Percentiles rank a stretch among this genome's conserved stretches.
These are phyloP conservation scores for Panthera leo DNA, from an alignment of 2,113 vertebrate genomes.

Conservation along the genomic window DNA sequence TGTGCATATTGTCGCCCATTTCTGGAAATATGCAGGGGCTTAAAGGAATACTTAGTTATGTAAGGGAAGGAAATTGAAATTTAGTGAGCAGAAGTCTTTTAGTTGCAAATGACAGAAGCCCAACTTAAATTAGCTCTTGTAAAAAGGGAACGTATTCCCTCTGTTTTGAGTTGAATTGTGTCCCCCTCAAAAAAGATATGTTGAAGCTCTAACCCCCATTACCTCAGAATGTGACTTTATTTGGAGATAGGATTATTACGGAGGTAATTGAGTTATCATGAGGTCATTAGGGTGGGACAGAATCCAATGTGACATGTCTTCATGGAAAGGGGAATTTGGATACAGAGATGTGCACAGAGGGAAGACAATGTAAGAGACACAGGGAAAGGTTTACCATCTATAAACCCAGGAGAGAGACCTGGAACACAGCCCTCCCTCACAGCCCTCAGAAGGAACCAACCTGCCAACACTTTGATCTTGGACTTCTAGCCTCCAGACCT, in stretches of 20 bases:
- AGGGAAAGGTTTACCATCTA: neutral
- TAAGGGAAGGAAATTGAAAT: neutral
- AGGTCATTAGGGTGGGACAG: neutral
- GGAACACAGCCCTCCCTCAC: neutral
- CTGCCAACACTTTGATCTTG: neutral
- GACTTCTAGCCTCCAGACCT: neutral
- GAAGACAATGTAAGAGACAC: neutral
- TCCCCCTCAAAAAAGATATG: neutral
- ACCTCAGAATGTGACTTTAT: neutral
- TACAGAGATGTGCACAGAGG: neutral
- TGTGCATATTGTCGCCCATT: neutral
- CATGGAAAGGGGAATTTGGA: neutral
- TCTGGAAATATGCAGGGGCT: neutral
- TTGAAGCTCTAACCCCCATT: neutral
- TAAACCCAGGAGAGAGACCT: neutral
- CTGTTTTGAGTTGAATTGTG: neutral
- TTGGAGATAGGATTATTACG: neutral
- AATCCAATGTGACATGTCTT: neutral
- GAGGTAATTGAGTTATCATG: neutral
- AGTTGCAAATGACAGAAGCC: neutral
- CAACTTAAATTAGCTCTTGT: neutral
- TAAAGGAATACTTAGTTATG: neutral
- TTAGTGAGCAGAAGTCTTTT: neutral
- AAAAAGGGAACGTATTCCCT: neutral
- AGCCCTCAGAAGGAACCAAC: neutral